Evolutionary conservation across 37 sponge, comb jelly and placozoan genomes (phyloP), one percentile per base, ranked within the genome.

Genomic region (Oopsacas minuta): DNA sequence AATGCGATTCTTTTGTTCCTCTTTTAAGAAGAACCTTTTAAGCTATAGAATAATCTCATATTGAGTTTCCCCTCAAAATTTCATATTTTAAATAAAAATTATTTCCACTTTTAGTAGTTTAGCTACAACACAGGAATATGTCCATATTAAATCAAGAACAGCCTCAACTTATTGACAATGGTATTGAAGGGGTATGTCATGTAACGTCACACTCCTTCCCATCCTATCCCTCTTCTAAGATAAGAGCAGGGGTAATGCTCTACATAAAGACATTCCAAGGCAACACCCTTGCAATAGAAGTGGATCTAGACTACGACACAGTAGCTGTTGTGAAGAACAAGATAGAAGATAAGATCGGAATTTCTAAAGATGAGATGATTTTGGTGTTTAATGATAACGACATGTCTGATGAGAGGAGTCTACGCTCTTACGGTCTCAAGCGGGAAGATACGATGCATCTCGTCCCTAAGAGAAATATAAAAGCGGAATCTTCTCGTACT

Each of bases 241-340:
- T n/a, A n/a, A 25, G 75, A 3, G 75, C 75, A 5, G 75, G 75
- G 32, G 75, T 12, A 34, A 25, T 61, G 75, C 20, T 61, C 30
- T 61, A 61, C 75, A 61, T 61, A 61, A 61, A 61, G 75, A 61
- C 75, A 5, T 61, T 61, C 28, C 75, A 61, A 34, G 75, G 75
- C 28, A 61, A 3, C 28, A n/a, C 20, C 5, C 7, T 61, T 3
- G 28, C 75, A n/a, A 61, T 61, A 25, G 75, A 61, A 12, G 75
- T 61, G 75, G 75, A 61, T n/a, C 30, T 61, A n/a, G 75, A 61
- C 75, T 61, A 25, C 75, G 75, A 61, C 30, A 61, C 75, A 5
- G 22, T 61, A n/a, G 75, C 75, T 25, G 75, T 61, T 10, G 75
- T 61, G 20, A 61, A 61, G 75, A 25, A 61, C 75, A 61, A 61